Conservation (phyloP, 2,113 vertebrate genomes). For the Numida meleagris region DNA sequence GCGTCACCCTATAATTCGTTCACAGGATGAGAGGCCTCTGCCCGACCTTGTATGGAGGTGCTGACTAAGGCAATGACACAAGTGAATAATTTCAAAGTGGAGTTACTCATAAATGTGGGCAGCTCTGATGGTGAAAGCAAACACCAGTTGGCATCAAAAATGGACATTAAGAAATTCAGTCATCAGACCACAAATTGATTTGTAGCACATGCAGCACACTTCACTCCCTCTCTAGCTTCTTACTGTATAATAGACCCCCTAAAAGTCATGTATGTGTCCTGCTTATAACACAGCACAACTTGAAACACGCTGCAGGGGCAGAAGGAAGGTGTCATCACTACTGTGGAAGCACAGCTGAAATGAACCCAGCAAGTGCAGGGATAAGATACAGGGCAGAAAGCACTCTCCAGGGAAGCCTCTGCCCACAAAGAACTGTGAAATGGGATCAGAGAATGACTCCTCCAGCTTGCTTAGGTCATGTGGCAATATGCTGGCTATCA, state of each 20-base stretch:
- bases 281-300: background rate
- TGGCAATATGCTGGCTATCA: background rate
- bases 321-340: background rate
- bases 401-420: background rate
- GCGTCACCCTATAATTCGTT: background rate
- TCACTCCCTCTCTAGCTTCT: background rate
- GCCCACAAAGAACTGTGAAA: background rate
- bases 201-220: background rate
- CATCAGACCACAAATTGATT: background rate
- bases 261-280: accelerated
- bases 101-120: background rate
- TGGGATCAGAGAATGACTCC: background rate
- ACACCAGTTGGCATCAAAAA: background rate
- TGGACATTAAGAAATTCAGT: background rate
- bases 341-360: background rate
- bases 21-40: background rate
- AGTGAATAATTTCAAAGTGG: background rate
- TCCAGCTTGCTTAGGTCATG: background rate
- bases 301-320: background rate
- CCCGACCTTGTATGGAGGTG: constrained; percentile 23
- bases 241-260: background rate
- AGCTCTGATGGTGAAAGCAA: constrained; percentile 22
- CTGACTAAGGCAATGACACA: background rate
- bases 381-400: background rate
- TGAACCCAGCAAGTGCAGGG: background rate